phyloP scores from a whole-genome alignment of 2,888 invertebrate genomes.

The Capitulum mitella region DNA sequence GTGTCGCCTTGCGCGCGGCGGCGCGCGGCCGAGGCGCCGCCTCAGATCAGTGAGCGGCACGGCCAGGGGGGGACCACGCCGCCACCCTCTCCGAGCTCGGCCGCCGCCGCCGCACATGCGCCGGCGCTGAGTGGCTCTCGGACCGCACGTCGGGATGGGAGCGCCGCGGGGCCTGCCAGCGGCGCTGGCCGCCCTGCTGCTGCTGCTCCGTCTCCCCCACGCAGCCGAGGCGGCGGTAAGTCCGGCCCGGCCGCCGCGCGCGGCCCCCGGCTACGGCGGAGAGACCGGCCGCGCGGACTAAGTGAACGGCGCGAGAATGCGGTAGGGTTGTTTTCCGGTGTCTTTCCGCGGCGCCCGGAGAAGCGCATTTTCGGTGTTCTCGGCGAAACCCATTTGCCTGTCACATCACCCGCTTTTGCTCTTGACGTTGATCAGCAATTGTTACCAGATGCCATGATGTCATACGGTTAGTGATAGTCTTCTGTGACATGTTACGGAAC shows the following conservation, averaged over 20 bases:
- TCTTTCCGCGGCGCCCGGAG: no score
- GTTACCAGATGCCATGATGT: no score
- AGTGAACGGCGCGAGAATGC: no score
- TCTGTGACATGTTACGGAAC: no score
- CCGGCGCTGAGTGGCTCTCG: neutral
- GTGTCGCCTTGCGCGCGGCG: neutral
- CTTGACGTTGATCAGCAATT: no score
- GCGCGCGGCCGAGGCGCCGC: neutral
- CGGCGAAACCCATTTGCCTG: no score
- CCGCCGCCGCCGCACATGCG: neutral
- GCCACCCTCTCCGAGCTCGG: neutral
- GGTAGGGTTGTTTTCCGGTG: no score
- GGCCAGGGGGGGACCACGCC: neutral
- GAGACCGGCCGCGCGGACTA: no score
- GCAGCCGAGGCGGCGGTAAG: neutral
- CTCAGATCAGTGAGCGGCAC: neutral
- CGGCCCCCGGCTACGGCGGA: no score
- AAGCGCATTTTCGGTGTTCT: no score
- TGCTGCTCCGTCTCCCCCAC: neutral
- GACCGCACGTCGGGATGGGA: neutral
- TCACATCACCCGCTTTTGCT: no score
- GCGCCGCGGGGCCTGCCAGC: neutral
- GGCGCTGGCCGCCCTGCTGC: neutral
- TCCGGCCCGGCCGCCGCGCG: neutral
- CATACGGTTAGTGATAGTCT: no score